Percentiles rank a stretch among this genome's conserved stretches.
Evolutionary conservation across 1,140 invertebrate species (phyloP).

Genomic region (Pseudomyrmex sp.): DNA sequence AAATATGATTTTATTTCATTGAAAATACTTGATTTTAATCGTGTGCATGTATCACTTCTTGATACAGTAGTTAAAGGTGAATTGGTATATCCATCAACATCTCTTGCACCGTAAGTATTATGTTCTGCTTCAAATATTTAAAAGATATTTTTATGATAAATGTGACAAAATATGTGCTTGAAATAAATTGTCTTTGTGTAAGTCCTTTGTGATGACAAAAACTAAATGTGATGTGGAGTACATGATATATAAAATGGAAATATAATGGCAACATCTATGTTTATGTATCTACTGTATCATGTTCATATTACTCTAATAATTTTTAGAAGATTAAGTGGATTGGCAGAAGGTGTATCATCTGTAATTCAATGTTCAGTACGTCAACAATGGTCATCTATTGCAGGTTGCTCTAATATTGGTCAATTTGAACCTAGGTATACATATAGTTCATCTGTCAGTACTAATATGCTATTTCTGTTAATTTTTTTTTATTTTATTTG

Average conservation of each 20-base stretch:
- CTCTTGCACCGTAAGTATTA: slow-evolving; percentile 92
- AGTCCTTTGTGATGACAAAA: too few relatives aligned
- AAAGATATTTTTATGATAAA: neutral
- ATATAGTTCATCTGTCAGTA: neutral
- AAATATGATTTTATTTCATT: slow-evolving; percentile 95
- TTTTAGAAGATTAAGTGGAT: slow-evolving; percentile 89
- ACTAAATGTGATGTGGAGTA: too few relatives aligned
- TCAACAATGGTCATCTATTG: slow-evolving; percentile 84
- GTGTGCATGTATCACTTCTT: slow-evolving; percentile 88
- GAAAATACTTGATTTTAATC: slow-evolving; percentile 89
- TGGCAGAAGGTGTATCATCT: slow-evolving; percentile 89
- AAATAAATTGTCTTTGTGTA: neutral
- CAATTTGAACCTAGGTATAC: slow-evolving; percentile 88
- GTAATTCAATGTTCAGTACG: slow-evolving; percentile 89
- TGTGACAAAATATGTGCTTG: neutral
- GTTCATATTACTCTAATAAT: slow-evolving; percentile 52
- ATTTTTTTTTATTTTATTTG: slow-evolving; percentile 1
- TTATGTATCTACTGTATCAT: neutral
- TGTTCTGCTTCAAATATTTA: slow-evolving; percentile 7
- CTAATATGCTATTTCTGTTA: neutral
- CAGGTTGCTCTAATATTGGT: slow-evolving; percentile 86
- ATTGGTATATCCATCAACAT: slow-evolving; percentile 91
- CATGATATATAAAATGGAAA: neutral
- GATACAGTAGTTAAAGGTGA: slow-evolving; percentile 91
- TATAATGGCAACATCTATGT: neutral